Evolutionary conservation across 2,797 vertebrate species (phyloP).

Genomic region (Yasuhikotakia modesta): DNA sequence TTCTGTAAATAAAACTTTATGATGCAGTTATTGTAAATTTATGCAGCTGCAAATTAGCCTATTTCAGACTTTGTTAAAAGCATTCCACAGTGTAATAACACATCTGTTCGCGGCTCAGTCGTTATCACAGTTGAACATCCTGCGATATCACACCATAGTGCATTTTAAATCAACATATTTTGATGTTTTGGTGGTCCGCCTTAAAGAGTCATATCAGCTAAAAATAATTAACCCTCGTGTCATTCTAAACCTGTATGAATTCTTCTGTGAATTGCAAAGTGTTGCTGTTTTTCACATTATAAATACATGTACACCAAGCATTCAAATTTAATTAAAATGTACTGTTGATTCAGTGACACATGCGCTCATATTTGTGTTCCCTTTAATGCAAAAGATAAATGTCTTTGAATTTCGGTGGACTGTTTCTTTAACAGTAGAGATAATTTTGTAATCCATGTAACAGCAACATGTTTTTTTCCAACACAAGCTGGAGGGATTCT

Average conservation of each 20-base stretch:
- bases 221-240: neutral
- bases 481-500: neutral
- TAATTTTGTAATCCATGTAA: neutral
- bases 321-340: no score
- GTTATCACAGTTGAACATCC: neutral
- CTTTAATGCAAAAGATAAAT: neutral
- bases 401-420: neutral
- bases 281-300: neutral
- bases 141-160: neutral
- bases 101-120: constrained; percentile 7
- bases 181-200: neutral
- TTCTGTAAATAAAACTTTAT: constrained; percentile 21
- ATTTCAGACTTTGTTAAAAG: neutral
- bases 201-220: neutral
- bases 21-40: constrained; percentile 6
- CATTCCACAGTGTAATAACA: constrained; percentile 10
- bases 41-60: constrained; percentile 15
- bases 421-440: neutral
- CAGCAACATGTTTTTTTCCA: constrained; percentile 6
- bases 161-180: neutral
- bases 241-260: neutral
- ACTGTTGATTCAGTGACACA: neutral
- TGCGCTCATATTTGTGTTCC: neutral
- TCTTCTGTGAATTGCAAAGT: neutral
- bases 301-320: neutral